These are phyloP conservation scores for Laodelphax striatellus DNA, from an alignment of 1,140 invertebrate species.

Conservation along the genomic window DNA sequence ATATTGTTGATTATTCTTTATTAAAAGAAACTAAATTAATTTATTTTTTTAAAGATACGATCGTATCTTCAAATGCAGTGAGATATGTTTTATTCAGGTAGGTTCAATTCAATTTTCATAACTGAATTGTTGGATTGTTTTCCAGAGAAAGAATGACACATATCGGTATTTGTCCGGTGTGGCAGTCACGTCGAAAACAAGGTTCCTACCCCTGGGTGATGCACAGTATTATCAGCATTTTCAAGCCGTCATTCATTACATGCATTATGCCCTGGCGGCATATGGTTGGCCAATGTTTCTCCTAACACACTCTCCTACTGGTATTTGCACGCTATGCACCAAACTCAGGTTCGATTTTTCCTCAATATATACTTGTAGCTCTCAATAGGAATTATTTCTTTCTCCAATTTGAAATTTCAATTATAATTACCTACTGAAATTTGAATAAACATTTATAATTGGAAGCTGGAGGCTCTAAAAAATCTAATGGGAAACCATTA, in stretches of 20 bases:
- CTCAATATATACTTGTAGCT: background rate
- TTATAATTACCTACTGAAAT: no score
- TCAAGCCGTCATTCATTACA: slow-evolving; percentile 70
- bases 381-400: background rate
- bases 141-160: slow-evolving; percentile 68
- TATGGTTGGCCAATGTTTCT: slow-evolving; percentile 89
- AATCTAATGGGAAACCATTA: no score
- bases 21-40: no score
- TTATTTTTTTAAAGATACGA: no score
- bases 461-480: no score
- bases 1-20: no score
- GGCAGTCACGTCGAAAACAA: slow-evolving; percentile 67
- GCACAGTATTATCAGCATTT: slow-evolving; percentile 59
- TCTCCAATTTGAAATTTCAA: background rate
- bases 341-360: slow-evolving; percentile 42
- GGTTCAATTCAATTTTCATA: no score
- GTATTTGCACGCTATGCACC: slow-evolving; percentile 60
- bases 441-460: no score
- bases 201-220: slow-evolving; percentile 74
- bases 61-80: no score
- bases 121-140: slow-evolving; percentile 25
- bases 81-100: no score
- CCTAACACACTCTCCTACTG: slow-evolving; percentile 51
- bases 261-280: slow-evolving; percentile 77
- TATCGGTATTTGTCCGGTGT: slow-evolving; percentile 85